Evolutionary conservation across 2,113 vertebrate species (phyloP).

Genomic region (Butorides virescens): DNA sequence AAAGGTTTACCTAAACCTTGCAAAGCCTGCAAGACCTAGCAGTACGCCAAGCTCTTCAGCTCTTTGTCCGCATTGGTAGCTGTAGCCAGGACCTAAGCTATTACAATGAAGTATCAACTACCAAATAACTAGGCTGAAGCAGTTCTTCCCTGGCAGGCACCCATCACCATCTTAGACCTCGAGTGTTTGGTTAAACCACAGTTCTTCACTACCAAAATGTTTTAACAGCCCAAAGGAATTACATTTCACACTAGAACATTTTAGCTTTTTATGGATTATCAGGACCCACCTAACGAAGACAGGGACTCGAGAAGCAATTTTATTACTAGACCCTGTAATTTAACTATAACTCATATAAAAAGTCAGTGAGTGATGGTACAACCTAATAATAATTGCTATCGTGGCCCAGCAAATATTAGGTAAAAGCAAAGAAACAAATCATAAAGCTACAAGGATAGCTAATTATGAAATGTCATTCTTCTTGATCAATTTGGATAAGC

Average conservation of each 20-base stretch:
- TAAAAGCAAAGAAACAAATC: not conserved
- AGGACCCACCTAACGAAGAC: not conserved
- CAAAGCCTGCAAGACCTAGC: not conserved
- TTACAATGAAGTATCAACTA: not conserved
- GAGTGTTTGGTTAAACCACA: not conserved
- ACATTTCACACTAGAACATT: not conserved
- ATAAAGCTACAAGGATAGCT: not conserved
- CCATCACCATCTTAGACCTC: not conserved
- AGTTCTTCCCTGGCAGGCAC: not conserved
- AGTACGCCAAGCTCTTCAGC: not conserved
- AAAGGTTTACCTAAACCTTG: not conserved
- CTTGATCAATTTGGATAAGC: not conserved
- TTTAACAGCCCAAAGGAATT: not conserved
- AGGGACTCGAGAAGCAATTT: not conserved
- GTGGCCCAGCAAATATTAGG: not conserved
- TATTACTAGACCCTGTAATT: not conserved
- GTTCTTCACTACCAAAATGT: not conserved
- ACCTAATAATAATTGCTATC: not conserved
- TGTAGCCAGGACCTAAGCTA: not conserved
- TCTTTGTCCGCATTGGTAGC: not conserved
- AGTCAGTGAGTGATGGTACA: not conserved
- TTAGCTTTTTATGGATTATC: not conserved
- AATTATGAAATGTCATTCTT: not conserved
- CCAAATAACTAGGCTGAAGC: not conserved
- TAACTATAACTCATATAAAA: not conserved